These are phyloP conservation scores for Lithophane ornitopus DNA, from an alignment of 2,888 invertebrate genomes.

Conservation along the genomic window DNA sequence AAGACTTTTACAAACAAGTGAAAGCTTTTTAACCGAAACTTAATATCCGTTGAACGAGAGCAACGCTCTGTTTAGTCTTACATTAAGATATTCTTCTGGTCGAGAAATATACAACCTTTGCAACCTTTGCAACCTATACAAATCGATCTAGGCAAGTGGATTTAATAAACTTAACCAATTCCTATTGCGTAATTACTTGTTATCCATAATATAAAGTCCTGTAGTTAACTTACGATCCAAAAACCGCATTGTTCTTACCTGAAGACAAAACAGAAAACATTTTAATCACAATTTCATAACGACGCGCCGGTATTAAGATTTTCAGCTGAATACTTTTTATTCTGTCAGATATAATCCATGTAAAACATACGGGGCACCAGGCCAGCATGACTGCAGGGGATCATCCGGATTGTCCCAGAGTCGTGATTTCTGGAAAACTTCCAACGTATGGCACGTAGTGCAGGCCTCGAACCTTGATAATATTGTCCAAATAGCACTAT, in stretches of 20 bases:
- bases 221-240: constrained; percentile 22
- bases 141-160: constrained; percentile 6
- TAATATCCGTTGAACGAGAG: constrained; percentile 26
- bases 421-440: constrained; percentile 67
- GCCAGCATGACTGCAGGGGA: constrained; percentile 67
- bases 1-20: constrained; percentile 35
- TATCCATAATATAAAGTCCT: constrained; percentile 1
- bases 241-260: constrained; percentile 50
- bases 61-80: constrained; percentile 17
- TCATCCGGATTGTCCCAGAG: constrained; percentile 59
- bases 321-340: constrained; percentile 21
- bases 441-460: constrained; percentile 60
- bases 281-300: constrained; percentile 5
- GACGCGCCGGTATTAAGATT: not conserved
- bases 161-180: constrained; percentile 16
- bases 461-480: constrained; percentile 37
- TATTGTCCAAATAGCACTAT: constrained; percentile 40
- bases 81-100: constrained; percentile 19
- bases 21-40: constrained; percentile 35
- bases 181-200: not conserved
- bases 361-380: constrained; percentile 61
- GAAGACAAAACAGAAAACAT: constrained; percentile 45
- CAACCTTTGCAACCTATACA: constrained; percentile 22
- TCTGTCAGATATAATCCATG: constrained; percentile 43
- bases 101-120: constrained; percentile 25